Conservation (phyloP, 1,140 invertebrate species). For the Mylabris phalerata region DNA sequence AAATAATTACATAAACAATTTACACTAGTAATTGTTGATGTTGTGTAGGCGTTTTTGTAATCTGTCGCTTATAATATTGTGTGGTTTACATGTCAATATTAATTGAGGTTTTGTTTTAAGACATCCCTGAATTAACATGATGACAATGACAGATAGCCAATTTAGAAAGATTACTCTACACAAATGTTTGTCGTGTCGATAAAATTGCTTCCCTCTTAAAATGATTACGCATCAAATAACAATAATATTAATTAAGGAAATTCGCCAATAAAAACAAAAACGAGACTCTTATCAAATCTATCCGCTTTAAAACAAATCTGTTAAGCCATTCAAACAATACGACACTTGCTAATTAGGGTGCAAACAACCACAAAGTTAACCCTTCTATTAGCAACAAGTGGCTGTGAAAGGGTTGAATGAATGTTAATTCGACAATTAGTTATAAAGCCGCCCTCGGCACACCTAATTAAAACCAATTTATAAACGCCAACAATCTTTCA, state of each 20-base stretch:
- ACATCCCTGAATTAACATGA: conserved; percentile 10
- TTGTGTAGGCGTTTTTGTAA: conserved; percentile 24
- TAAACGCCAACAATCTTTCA: no score
- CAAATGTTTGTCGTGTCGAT: conserved; percentile 20
- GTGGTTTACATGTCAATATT: conserved; percentile 13
- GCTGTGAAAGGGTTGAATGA: neutral
- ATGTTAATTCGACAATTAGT: conserved; percentile 7
- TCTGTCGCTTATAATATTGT: conserved; percentile 11
- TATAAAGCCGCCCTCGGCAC: neutral
- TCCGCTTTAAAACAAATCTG: neutral
- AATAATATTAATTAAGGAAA: no score
- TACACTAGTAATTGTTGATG: conserved; percentile 28
- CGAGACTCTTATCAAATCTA: neutral
- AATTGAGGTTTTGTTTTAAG: conserved; percentile 12
- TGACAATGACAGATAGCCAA: conserved; percentile 21
- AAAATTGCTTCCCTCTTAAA: conserved; percentile 12
- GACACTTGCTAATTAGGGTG: neutral
- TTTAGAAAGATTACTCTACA: conserved; percentile 21
- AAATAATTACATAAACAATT: conserved; percentile 38
- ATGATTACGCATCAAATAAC: conserved; percentile 5
- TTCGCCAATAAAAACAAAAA: no score
- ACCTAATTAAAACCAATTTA: neutral
- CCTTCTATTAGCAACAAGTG: neutral
- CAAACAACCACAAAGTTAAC: neutral
- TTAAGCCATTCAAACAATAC: neutral